Conservation (phyloP, 53 echinoderm and acorn worm species). For the Patiria pectinifera region DNA sequence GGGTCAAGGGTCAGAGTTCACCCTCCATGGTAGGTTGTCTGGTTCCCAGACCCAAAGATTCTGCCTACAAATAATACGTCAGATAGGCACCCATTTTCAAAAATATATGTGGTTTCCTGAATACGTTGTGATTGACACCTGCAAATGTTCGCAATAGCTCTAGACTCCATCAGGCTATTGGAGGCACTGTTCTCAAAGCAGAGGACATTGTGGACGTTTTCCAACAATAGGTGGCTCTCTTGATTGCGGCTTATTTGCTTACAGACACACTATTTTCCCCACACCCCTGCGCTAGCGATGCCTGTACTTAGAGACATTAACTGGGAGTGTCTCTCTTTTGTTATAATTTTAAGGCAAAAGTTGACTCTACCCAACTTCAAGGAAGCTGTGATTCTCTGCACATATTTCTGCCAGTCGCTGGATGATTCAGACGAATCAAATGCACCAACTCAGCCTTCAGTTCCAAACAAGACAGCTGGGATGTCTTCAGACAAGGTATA, state of each 20-base stretch:
- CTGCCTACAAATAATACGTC: neutral
- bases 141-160: too few species aligned
- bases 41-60: neutral
- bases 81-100: neutral
- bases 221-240: too few species aligned
- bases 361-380: constrained; percentile 72
- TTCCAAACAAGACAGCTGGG: neutral
- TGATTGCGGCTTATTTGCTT: too few species aligned
- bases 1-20: constrained; percentile 76
- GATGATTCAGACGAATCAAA: constrained; percentile 19
- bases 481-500: neutral
- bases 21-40: constrained; percentile 81
- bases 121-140: too few species aligned
- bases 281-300: too few species aligned
- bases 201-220: too few species aligned
- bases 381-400: constrained; percentile 86
- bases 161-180: too few species aligned
- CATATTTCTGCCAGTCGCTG: constrained; percentile 79
- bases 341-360: constrained; percentile 76
- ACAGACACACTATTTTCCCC: too few species aligned
- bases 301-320: too few species aligned
- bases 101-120: too few species aligned
- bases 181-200: too few species aligned
- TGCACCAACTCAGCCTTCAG: neutral
- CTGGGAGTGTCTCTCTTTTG: neutral